These are phyloP conservation scores for Stomatorhinus walkeri DNA, from an alignment of 2,797 vertebrate genomes.

Conservation along the genomic window DNA sequence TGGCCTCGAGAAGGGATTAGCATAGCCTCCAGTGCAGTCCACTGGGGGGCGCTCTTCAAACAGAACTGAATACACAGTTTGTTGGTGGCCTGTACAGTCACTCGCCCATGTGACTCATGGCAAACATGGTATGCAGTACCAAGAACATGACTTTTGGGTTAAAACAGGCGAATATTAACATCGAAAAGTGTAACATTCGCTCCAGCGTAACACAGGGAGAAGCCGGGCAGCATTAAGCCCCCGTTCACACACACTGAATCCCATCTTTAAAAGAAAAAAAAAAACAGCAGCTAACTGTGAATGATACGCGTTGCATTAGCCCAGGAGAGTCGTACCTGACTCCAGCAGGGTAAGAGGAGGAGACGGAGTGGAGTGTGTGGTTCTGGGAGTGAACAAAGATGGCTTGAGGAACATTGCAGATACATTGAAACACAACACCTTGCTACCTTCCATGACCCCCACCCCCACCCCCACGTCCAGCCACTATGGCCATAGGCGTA, in stretches of 20 bases:
- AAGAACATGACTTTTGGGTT: background rate
- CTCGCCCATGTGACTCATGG: background rate
- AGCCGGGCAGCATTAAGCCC: background rate
- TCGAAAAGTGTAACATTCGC: background rate
- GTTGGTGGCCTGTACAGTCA: background rate
- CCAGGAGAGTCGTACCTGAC: background rate
- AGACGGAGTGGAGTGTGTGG: background rate
- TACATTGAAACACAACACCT: slow-evolving; percentile 21
- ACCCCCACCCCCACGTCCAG: slow-evolving; percentile 35
- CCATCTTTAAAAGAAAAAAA: background rate
- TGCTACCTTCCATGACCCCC: slow-evolving; percentile 18
- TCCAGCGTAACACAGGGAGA: background rate
- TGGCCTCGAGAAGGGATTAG: background rate
- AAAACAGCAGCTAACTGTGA: background rate
- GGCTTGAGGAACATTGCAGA: background rate
- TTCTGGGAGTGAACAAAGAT: slow-evolving; percentile 4
- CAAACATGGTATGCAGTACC: background rate
- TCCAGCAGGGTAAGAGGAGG: background rate
- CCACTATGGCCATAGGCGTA: slow-evolving; percentile 54
- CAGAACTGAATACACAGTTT: background rate
- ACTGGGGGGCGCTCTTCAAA: background rate
- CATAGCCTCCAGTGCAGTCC: background rate
- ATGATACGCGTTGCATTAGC: background rate
- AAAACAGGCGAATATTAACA: background rate
- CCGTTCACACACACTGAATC: background rate